Evolutionary conservation across 64 coral and sea anemone genomes (phyloP), one percentile per base, ranked within the genome.

Genomic region (Porites lutea): DNA sequence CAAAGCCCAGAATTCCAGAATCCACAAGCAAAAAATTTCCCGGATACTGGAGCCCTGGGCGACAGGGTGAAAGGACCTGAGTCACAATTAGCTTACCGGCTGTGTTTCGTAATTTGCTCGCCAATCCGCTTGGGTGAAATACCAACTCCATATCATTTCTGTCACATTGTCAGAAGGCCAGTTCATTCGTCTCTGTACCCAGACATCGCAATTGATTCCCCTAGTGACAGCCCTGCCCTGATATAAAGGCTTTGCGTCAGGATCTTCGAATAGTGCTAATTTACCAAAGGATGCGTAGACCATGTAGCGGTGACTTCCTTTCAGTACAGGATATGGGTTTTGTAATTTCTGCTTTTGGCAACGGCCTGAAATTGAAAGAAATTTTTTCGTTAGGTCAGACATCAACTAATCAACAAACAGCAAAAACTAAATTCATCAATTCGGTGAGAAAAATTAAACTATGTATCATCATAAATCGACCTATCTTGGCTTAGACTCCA

Each of bases 91-190:
- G 20, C 81, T 67, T 63, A 84, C 81, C 81, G 63, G 61, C 6
- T 68, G 81, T 23, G 15, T 18, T 7, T 82, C 79, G 13, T 63
- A 5, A 37, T 64, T 64, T 15, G 63, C 57, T 44, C 2, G 57
- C 27, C 55, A 47, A 16, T 76, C 47, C 3, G 47, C 13, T 50
- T 64, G 61, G 14, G 81, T 84, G 20, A 84, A 84, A 43, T 68
- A 84, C 81, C 81, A 84, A 8, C 81, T 65, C 63, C 81, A 84
- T 52, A 84, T 84, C 18, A 43, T 52, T 68, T 51, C 49, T 22
- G 63, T 15, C 19, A 48, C 11, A 19, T 16, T 19, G 11, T 51
- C n/a, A 9, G 9, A 9, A 2, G 81, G 81, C 81, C 81, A 84
- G 63, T 84, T 69, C 0, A 68, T 11, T 20, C 81, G 81, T 13